Evolutionary conservation across 2,888 invertebrate species (phyloP).

Genomic region (Mythimna vitellina): DNA sequence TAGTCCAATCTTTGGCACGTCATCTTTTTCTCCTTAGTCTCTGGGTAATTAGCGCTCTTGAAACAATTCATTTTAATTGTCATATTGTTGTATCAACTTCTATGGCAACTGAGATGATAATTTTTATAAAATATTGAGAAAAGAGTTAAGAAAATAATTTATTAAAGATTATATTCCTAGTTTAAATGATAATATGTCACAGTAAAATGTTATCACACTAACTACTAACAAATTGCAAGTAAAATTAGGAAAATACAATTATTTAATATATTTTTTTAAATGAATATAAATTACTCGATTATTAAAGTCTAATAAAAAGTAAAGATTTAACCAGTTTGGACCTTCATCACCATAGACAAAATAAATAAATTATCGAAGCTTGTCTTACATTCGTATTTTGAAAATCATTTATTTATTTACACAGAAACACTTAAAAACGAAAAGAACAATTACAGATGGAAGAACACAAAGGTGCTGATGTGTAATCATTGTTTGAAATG

Average conservation of each 20-base stretch:
- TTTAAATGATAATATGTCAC: too few relatives aligned
- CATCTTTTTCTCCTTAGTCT: conserved; percentile 33
- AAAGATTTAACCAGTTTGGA: not conserved
- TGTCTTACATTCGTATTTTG: not conserved
- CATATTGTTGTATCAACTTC: conserved; percentile 1
- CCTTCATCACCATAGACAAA: not conserved
- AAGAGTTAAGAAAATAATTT: not conserved
- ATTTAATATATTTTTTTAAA: not conserved
- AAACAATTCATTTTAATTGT: conserved; percentile 46
- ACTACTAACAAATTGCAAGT: not conserved
- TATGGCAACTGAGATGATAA: not conserved
- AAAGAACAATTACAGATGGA: too few relatives aligned
- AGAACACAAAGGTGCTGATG: too few relatives aligned
- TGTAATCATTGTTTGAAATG: not conserved
- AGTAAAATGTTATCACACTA: not conserved
- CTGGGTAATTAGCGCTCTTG: conserved; percentile 30
- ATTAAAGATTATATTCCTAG: not conserved
- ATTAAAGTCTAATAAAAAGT: not conserved
- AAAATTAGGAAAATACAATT: not conserved
- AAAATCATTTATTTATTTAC: not conserved
- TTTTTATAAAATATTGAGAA: not conserved
- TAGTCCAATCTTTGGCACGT: conserved; percentile 34
- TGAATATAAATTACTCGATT: not conserved
- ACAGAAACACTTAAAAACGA: too few relatives aligned
- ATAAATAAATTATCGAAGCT: not conserved